phyloP scores from a whole-genome alignment of 2,113 vertebrate species.

The Lonchura striata region DNA sequence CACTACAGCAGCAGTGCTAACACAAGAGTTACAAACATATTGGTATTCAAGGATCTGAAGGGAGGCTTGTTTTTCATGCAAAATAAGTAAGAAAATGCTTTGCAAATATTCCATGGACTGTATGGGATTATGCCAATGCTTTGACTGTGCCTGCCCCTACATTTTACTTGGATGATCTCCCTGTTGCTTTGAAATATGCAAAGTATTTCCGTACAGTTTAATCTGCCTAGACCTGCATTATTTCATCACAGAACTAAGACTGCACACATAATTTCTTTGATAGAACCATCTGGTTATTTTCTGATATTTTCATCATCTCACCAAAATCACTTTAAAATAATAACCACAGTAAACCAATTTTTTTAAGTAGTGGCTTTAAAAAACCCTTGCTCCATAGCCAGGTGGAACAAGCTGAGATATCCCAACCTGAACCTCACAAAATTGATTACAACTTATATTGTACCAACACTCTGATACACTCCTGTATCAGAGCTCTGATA shows the following conservation, averaged over 20 bases:
- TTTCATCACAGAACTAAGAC: neutral
- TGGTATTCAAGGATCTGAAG: neutral
- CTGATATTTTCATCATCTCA: neutral
- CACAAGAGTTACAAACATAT: neutral
- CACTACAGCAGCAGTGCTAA: neutral
- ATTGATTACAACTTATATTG: fast-evolving
- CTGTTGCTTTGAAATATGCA: neutral
- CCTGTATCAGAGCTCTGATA: neutral
- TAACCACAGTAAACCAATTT: neutral
- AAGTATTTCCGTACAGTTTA: neutral
- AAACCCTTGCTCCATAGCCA: neutral
- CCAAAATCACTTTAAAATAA: neutral
- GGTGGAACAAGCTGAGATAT: neutral
- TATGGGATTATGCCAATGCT: neutral
- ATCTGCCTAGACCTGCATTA: neutral
- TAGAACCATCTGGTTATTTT: neutral
- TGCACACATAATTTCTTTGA: neutral
- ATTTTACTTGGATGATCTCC: neutral
- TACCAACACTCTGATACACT: too few relatives aligned
- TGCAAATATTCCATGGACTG: neutral
- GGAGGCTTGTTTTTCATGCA: neutral
- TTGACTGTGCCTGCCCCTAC: neutral
- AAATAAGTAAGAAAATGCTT: neutral
- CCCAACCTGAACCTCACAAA: neutral
- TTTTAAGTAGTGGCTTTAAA: neutral